These are phyloP conservation scores for Syngnathoides biaculeatus DNA, from an alignment of 2,113 vertebrate genomes.

Conservation along the genomic window DNA sequence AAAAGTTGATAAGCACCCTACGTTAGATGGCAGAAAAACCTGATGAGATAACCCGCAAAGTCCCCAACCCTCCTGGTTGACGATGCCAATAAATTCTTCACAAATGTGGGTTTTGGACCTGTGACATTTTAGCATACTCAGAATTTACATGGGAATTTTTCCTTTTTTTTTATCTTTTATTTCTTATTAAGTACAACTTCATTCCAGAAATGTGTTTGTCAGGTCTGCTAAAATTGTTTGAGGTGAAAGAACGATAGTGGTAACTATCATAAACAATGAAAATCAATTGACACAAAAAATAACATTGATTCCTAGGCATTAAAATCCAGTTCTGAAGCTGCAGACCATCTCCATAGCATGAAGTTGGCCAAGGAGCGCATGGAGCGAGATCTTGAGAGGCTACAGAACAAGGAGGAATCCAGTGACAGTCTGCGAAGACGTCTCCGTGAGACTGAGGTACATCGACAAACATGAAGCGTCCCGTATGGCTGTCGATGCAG, in stretches of 20 bases:
- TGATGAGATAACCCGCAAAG: too few relatives aligned
- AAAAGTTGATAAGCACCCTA: too few relatives aligned
- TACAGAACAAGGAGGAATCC: conserved; percentile 89
- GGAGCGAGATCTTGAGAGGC: conserved; percentile 88
- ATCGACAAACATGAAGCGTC: not conserved
- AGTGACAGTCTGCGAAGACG: conserved; percentile 92
- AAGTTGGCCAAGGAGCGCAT: conserved; percentile 90
- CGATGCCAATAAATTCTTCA: not conserved
- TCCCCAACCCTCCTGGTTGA: too few relatives aligned
- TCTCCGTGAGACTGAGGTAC: conserved; percentile 89
- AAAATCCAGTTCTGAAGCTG: conserved; percentile 91
- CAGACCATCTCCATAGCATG: conserved; percentile 90
- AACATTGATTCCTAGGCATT: conserved; percentile 72
- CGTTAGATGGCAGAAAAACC: too few relatives aligned
- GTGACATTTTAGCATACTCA: not conserved
- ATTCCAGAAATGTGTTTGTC: not conserved
- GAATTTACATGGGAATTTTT: not conserved
- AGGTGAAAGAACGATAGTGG: not conserved
- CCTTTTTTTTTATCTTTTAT: too few relatives aligned
- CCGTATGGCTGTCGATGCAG: too few relatives aligned
- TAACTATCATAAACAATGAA: not conserved
- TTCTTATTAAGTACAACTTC: not conserved
- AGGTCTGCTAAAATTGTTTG: not conserved
- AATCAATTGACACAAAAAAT: not conserved
- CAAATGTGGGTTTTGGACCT: not conserved